Evolutionary conservation across 30 jellyfish, hydroid and myxozoan species (phyloP), one percentile per base, ranked within the genome.

Genomic region (Turritopsis rubra): DNA sequence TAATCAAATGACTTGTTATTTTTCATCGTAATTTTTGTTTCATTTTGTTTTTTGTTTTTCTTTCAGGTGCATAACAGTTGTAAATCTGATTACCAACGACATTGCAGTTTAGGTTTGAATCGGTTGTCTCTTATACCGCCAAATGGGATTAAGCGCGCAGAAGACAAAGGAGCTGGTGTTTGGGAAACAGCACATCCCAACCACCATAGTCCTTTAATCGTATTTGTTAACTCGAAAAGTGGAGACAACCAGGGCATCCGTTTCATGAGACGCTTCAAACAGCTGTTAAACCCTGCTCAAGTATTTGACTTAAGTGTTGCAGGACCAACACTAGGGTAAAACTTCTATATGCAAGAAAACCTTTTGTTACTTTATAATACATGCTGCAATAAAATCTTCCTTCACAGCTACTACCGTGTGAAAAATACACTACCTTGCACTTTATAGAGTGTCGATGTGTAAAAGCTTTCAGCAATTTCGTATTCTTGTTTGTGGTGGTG

Each of bases 191-290:
- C 79, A 29, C 79, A 72, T 54, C 28, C 24, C 19, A 72, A 53
- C 41, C 89, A 75, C 17, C 52, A 20, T 25, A 93, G 95, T 79
- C 98, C 98, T 5, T 74, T 93, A 72, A 87, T 93, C 21, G 98
- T 93, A n/a, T 93, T 93, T 72, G 98, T 93, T 82, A 93, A 93
- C 81, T 93, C 98, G n/a, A 93, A 93, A 66, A 93, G 98, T 85
- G 98, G 98, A 21, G 98, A 93, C 73, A 93, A 93, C 66, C 86
- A 92, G 89, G 98, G 98, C n/a, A 85, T 93, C 26, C 87, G 96
- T 24, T 93, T 93, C 79, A 93, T 93, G 98, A 53, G 98, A 71
- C 65, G 96, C 19, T 93, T 93, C 86, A 88, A 86, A 52, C 98
- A 93, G 77, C 75, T 93, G 13, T 54, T 93, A 53, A 93, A 93